Percentiles rank a stretch among this genome's conserved stretches.
Evolutionary conservation across 2,113 vertebrate genomes (phyloP).

Genomic region (Neogale vison): DNA sequence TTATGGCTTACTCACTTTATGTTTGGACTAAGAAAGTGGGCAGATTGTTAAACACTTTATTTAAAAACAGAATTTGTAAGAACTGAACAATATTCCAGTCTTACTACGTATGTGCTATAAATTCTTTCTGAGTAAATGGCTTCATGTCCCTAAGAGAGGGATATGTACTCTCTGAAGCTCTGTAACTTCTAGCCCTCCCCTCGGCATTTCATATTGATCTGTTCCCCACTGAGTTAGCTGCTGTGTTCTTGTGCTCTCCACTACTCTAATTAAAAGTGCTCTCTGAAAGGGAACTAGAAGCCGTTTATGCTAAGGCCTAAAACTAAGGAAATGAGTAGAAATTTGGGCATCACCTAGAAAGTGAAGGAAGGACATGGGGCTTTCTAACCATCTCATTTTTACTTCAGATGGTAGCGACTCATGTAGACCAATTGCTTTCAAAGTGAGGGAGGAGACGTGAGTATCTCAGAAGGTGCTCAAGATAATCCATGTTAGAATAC

Average conservation of each 20-base stretch:
- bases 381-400: background rate
- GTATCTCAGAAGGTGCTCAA: background rate
- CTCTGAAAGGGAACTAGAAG: background rate
- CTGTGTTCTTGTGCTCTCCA: background rate
- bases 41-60: background rate
- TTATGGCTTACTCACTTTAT: background rate
- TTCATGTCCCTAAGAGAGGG: background rate
- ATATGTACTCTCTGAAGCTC: background rate
- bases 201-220: background rate
- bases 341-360: background rate
- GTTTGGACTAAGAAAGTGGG: background rate
- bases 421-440: background rate
- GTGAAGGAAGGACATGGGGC: background rate
- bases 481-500: background rate
- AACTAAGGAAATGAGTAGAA: background rate
- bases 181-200: background rate
- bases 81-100: background rate
- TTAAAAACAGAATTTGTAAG: background rate
- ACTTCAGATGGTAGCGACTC: background rate
- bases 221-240: background rate
- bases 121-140: background rate
- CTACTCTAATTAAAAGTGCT: background rate
- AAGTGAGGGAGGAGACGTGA: background rate
- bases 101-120: background rate
- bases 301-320: background rate